These are phyloP conservation scores for Huso huso DNA, from an alignment of 2,797 vertebrate genomes.

Conservation along the genomic window DNA sequence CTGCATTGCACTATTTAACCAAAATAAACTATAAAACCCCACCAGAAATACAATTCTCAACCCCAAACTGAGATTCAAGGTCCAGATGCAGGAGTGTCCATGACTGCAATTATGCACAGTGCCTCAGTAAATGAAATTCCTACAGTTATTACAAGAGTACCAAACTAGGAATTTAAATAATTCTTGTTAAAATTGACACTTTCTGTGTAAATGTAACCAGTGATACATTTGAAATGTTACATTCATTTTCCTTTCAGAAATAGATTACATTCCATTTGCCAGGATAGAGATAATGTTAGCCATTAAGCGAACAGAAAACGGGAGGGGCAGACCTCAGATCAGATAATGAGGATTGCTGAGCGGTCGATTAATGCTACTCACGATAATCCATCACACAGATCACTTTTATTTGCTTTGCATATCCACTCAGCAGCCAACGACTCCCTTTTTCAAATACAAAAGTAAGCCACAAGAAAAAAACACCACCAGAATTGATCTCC, in stretches of 20 bases:
- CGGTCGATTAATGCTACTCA: constrained; percentile 52
- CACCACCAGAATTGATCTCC: background rate
- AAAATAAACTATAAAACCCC: no score
- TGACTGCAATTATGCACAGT: no score
- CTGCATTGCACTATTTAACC: no score
- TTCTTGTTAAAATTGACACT: constrained; percentile 18
- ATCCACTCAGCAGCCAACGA: background rate
- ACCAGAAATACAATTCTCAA: no score
- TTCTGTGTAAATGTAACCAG: constrained; percentile 21
- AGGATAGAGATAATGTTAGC: constrained; percentile 40
- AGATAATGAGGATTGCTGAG: constrained; percentile 47
- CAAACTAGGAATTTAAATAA: background rate
- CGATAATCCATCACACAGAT: constrained; percentile 43
- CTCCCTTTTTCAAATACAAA: constrained; percentile 1
- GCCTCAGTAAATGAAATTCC: no score
- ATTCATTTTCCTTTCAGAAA: constrained; percentile 47
- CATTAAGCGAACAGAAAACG: constrained; percentile 42
- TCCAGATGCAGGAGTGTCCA: no score
- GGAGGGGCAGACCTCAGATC: constrained; percentile 47
- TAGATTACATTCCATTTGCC: constrained; percentile 49
- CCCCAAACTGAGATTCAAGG: no score
- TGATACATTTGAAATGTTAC: constrained; percentile 31
- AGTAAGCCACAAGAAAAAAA: background rate
- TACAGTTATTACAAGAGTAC: no score
- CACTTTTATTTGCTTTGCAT: constrained; percentile 17